Evolutionary conservation across 2,888 invertebrate genomes (phyloP).

Genomic region (Crioceris asparagi): DNA sequence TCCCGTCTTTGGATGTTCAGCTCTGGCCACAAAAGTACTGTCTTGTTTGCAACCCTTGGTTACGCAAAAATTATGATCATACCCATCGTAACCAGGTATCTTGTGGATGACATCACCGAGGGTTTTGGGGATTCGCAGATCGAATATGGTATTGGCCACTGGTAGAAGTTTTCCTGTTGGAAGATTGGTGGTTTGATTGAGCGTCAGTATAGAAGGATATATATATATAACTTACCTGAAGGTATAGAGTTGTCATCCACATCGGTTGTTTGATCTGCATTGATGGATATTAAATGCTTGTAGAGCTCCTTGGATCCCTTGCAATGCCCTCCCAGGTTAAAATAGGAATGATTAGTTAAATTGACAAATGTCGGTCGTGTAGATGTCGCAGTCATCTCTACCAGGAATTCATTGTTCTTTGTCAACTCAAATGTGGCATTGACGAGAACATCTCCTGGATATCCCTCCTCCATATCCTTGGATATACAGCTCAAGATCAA

Average conservation of each 20-base stretch:
- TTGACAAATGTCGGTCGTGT: constrained; percentile 76
- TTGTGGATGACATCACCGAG: constrained; percentile 57
- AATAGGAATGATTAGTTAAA: constrained; percentile 80
- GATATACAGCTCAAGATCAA: constrained; percentile 68
- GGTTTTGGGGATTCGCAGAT: constrained; percentile 56
- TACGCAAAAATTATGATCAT: constrained; percentile 75
- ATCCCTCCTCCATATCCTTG: constrained; percentile 74
- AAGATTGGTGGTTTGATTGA: too few relatives aligned
- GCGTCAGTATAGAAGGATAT: too few relatives aligned
- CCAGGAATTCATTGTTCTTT: constrained; percentile 60
- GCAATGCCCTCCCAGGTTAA: constrained; percentile 88
- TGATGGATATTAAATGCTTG: constrained; percentile 60
- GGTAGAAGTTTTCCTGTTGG: constrained; percentile 53
- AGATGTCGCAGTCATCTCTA: constrained; percentile 65
- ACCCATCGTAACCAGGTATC: constrained; percentile 57
- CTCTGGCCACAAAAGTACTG: constrained; percentile 53
- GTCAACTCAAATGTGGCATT: constrained; percentile 61
- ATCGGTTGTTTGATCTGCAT: constrained; percentile 66
- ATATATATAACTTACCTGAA: constrained; percentile 56
- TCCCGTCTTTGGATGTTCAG: constrained; percentile 56
- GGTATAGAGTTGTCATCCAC: constrained; percentile 60
- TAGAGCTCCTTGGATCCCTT: constrained; percentile 52
- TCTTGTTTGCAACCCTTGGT: constrained; percentile 47
- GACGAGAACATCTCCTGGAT: constrained; percentile 71
- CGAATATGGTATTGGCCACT: constrained; percentile 62